A percentile compares a stretch with the other conserved stretches of the same genome.
Conservation (phyloP, 2,113 vertebrate species). For the rabbit (Oryctolagus cuniculus) region mOryCun1.1 NC_091433.1:79708001-79708500, state of each 20-base stretch:
- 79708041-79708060: neutral
- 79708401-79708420: neutral
- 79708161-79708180: neutral
- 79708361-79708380: neutral
- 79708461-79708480: neutral
- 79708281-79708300: neutral
- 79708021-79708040: neutral
- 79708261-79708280: neutral
- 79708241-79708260: neutral
- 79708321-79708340: neutral
- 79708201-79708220: neutral
- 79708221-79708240: neutral
- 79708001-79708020: neutral
- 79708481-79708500: neutral
- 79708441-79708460: neutral
- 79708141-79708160: neutral
- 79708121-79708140: neutral
- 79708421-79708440: neutral
- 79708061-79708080: neutral
- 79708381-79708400: neutral
- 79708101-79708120: neutral
- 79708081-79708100: neutral
- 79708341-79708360: neutral
- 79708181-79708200: neutral
- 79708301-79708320: neutral